Conservation (phyloP, 1,140 invertebrate species). For the Laupala kohalensis region DNA sequence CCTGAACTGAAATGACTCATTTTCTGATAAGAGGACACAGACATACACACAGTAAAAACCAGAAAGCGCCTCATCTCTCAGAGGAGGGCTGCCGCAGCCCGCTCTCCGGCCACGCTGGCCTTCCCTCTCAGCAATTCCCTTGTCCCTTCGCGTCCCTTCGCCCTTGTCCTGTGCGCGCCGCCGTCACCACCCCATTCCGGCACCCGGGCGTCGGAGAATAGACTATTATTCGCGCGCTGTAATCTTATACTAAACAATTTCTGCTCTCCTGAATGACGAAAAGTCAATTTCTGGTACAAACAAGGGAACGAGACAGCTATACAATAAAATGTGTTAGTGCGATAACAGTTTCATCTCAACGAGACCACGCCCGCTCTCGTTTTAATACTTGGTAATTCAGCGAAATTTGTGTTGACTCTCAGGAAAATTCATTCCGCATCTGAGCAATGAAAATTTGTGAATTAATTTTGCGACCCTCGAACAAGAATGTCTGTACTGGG, state of each 20-base stretch:
- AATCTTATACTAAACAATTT: constrained; percentile 11
- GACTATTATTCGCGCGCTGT: constrained; percentile 14
- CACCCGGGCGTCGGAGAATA: constrained; percentile 5
- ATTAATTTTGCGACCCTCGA: background rate
- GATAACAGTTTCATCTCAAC: background rate
- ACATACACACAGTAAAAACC: background rate
- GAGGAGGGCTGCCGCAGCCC: background rate
- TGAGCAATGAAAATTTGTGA: background rate
- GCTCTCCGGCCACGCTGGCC: background rate
- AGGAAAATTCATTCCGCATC: background rate
- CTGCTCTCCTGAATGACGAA: constrained; percentile 7
- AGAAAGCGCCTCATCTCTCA: background rate
- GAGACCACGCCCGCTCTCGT: background rate
- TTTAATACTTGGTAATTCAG: background rate
- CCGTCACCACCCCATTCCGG: background rate
- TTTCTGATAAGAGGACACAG: constrained; percentile 12
- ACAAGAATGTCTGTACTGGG: background rate
- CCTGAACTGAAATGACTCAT: constrained; percentile 14
- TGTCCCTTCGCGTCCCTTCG: no score
- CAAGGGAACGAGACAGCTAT: background rate
- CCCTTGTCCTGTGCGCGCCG: background rate
- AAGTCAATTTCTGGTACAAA: constrained; percentile 11
- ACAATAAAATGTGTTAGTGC: background rate
- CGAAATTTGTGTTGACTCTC: background rate
- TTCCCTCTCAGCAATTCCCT: background rate